Evolutionary conservation across 64 coral and sea anemone species (phyloP).

Genomic region (Acropora tenuis): DNA sequence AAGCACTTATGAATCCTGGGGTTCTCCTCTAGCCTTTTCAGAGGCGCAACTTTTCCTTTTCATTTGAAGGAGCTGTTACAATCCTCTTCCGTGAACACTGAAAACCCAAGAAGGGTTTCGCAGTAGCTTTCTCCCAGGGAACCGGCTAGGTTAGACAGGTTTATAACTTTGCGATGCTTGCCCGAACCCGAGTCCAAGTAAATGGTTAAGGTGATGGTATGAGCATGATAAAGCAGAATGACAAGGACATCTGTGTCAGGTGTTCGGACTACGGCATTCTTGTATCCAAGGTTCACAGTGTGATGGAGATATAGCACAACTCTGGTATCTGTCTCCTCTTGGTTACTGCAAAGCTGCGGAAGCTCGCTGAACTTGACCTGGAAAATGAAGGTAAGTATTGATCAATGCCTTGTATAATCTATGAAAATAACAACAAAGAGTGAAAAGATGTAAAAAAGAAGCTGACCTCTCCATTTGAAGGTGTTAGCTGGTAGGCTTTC

Average conservation of each 20-base stretch:
- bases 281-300: slow-evolving; percentile 14
- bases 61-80: slow-evolving; percentile 56
- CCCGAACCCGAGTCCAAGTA: slow-evolving; percentile 38
- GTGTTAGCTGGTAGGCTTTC: slow-evolving; percentile 10
- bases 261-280: slow-evolving; percentile 2
- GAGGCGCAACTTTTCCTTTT: slow-evolving; percentile 38
- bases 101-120: slow-evolving; percentile 25
- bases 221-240: slow-evolving; percentile 29
- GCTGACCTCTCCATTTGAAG: slow-evolving; percentile 14
- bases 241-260: slow-evolving; percentile 50
- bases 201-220: slow-evolving; percentile 7
- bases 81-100: slow-evolving; percentile 56
- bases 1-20: slow-evolving; percentile 8
- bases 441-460: background rate
- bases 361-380: background rate
- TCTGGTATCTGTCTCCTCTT: slow-evolving; percentile 59
- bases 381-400: too few relatives aligned
- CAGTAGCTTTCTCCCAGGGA: slow-evolving; percentile 20
- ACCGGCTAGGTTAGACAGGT: slow-evolving; percentile 44
- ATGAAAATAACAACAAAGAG: background rate
- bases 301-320: slow-evolving; percentile 41
- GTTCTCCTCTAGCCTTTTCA: slow-evolving; percentile 50
- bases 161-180: slow-evolving; percentile 34
- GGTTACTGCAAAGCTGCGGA: slow-evolving; percentile 37
- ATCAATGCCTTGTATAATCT: too few relatives aligned